Evolutionary conservation across 2,888 invertebrate species (phyloP), one percentile per base, ranked within the genome.

Genomic region (Synergus japonicus): DNA sequence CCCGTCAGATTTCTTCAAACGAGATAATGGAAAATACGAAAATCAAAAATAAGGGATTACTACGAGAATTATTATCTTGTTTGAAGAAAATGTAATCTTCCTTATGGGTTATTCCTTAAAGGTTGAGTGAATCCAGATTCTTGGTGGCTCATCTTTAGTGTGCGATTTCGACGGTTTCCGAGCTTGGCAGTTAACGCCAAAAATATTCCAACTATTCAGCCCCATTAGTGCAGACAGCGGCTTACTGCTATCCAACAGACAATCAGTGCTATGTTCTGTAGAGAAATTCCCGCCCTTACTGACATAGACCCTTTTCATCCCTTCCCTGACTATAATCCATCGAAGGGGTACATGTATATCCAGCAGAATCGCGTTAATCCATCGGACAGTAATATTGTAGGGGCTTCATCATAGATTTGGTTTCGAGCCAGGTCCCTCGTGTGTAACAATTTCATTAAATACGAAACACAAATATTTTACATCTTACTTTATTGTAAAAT

Each of bases 181-280:
- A 22, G 58, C 77, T 81, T 69, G 83, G 80, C 81, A 78, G 67
- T 81, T 83, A 77, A 83, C 79, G 83, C 85, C 86, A 87, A 88
- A 90, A 90, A 90, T 89, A 90, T 91, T 85, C 82, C 85, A 89
- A 89, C 89, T 89, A 90, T 90, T 90, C 83, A 81, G 79, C 79
- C 78, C 88, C 85, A 89, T 90, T 88, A 88, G 83, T 79, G 83
- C 80, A 54, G 79, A 69, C 79, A 82, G 54, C 63, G 66, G 78
- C 78, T 65, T 76, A 76, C 63, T 73, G 82, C 84, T 78, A 78
- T 81, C 81, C 81, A 76, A 83, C 83, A 83, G 84, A 87, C 85
- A 88, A 89, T 89, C 88, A 84, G 84, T 82, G 86, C 83, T 78
- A 78, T 77, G 58, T 79, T 79, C 79, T 76, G 78, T 77, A 76